Percentiles rank a stretch among this genome's conserved stretches.
These are phyloP conservation scores for Sylvia atricapilla DNA, from an alignment of 2,113 vertebrate species.

Conservation along the genomic window DNA sequence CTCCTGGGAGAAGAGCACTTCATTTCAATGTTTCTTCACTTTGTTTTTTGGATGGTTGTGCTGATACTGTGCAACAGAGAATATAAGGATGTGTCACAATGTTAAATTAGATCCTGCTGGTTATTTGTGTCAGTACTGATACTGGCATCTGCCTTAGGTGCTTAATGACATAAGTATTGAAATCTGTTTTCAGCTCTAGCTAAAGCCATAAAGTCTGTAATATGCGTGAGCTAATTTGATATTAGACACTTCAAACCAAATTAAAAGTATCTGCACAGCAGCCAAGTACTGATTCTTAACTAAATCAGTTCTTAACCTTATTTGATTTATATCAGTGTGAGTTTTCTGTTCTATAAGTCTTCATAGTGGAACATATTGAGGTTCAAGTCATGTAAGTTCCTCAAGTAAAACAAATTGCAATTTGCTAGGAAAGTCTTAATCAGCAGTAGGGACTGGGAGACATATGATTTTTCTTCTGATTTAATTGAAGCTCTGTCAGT, in stretches of 20 bases:
- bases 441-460: neutral
- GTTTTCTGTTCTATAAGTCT: neutral
- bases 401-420: neutral
- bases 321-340: neutral
- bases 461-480: neutral
- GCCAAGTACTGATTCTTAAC: conserved; percentile 4
- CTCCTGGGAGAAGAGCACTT: neutral
- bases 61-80: neutral
- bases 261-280: neutral
- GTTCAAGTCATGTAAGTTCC: neutral
- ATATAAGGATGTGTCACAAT: neutral
- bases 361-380: neutral
- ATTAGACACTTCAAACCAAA: neutral
- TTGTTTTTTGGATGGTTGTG: neutral
- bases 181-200: neutral
- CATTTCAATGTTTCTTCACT: neutral
- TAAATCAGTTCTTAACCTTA: conserved; percentile 8
- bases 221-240: neutral
- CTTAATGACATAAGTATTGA: neutral
- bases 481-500: neutral
- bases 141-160: neutral
- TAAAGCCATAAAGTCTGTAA: neutral
- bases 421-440: neutral
- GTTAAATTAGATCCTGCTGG: neutral
- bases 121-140: neutral